A percentile compares a stretch with the other conserved stretches of the same genome.
Evolutionary conservation across 2,797 vertebrate genomes (phyloP).

Genomic region (Masticophis lateralis): DNA sequence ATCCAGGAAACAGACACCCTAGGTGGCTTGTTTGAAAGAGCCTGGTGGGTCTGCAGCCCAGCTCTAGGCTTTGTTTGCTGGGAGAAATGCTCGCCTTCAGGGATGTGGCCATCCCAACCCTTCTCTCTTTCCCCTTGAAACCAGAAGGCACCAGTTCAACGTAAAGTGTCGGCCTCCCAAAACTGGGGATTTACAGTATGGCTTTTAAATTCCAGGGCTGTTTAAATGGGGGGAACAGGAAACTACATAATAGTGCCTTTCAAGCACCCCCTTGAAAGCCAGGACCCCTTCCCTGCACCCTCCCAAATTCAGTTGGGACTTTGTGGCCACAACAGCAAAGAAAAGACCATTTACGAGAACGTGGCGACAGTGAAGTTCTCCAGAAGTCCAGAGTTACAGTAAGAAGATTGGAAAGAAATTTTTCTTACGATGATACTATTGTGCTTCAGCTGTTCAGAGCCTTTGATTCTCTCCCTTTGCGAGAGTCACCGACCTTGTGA

Average conservation of each 20-base stretch:
- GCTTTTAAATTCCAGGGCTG: conserved; percentile 18
- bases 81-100: background rate
- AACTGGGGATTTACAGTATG: conserved; percentile 11
- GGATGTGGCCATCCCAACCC: too few species aligned
- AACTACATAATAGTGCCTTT: background rate
- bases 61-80: background rate
- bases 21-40: background rate
- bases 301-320: background rate
- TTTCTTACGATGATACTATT: background rate
- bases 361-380: background rate
- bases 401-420: background rate
- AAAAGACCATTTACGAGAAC: background rate
- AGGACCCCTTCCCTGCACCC: background rate
- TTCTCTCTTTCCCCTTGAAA: background rate
- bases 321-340: background rate
- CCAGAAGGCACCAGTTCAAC: background rate
- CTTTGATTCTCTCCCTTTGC: background rate
- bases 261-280: background rate
- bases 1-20: background rate
- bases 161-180: background rate
- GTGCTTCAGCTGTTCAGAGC: background rate
- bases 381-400: too few species aligned
- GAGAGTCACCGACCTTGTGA: too few species aligned
- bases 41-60: background rate
- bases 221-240: too few species aligned